Evolutionary conservation across 2,888 invertebrate species (phyloP).

Genomic region (Nephrocerus scutellatus): DNA sequence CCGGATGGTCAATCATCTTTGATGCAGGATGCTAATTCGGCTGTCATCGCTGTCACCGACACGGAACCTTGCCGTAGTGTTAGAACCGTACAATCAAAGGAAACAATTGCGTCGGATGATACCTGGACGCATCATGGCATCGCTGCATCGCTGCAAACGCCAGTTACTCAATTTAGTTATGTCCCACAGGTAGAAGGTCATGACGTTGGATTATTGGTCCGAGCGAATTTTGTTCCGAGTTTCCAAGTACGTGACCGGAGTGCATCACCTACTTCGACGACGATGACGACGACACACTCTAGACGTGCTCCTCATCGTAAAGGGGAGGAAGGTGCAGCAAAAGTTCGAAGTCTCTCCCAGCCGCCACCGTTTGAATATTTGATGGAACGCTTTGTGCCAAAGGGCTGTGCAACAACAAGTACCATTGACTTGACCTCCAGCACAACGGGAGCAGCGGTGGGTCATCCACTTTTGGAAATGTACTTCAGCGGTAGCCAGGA

Average conservation of each 20-base stretch:
- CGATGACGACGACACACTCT: conserved; percentile 1
- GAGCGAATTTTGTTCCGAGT: no score
- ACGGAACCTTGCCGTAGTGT: no score
- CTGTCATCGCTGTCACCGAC: no score
- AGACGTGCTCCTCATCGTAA: conserved; percentile 23
- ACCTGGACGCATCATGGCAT: no score
- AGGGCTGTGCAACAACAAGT: conserved; percentile 20
- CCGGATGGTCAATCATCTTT: no score
- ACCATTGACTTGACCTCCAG: conserved; percentile 18
- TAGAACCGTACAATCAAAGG: no score
- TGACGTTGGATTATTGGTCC: conserved; percentile 36
- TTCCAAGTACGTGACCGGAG: no score
- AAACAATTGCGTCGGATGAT: no score
- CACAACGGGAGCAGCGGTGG: conserved; percentile 4
- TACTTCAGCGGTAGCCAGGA: conserved; percentile 16
- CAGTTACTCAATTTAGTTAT: conserved; percentile 14
- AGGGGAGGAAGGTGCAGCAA: conserved; percentile 16
- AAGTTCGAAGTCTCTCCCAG: conserved; percentile 31
- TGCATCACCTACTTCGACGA: not conserved
- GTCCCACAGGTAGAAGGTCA: conserved; percentile 40
- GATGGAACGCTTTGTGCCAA: conserved; percentile 22
- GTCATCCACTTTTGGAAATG: not conserved
- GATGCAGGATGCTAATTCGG: no score
- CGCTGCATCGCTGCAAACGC: conserved; percentile 1
- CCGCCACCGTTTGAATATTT: conserved; percentile 35